Evolutionary conservation across 2,888 invertebrate species (phyloP).

Genomic region (Ptilodon capucinus): DNA sequence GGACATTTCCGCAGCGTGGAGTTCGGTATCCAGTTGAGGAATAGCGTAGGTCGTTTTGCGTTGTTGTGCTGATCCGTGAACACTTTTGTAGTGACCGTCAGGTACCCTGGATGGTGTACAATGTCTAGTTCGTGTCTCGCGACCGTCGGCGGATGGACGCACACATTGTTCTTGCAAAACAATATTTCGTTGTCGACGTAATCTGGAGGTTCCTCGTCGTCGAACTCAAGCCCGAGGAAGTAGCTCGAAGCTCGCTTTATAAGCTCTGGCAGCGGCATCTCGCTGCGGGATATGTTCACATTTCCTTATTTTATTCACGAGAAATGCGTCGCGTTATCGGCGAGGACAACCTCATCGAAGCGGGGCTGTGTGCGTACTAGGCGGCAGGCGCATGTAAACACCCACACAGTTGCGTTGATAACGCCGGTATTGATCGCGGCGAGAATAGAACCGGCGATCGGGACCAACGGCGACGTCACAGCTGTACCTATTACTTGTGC

Average conservation of each 20-base stretch:
- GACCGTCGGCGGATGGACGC: slow-evolving; percentile 96
- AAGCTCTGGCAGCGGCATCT: slow-evolving; percentile 90
- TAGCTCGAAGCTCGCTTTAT: slow-evolving; percentile 90
- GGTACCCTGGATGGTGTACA: slow-evolving; percentile 95
- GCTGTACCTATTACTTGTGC: slow-evolving; percentile 35
- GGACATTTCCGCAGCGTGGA: slow-evolving; percentile 93
- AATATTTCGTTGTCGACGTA: slow-evolving; percentile 93
- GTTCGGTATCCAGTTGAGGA: slow-evolving; percentile 98
- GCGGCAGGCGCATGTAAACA: slow-evolving; percentile 79
- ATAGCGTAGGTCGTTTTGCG: slow-evolving; percentile 89
- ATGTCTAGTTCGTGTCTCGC: slow-evolving; percentile 92
- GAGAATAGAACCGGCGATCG: slow-evolving; percentile 50
- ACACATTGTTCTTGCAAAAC: slow-evolving; percentile 98
- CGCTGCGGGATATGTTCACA: slow-evolving; percentile 52
- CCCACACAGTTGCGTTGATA: slow-evolving; percentile 73
- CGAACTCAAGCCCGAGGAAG: slow-evolving; percentile 87
- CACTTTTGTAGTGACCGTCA: slow-evolving; percentile 93
- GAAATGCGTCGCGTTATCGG: slow-evolving; percentile 47
- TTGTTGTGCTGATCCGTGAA: slow-evolving; percentile 90
- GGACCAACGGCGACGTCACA: slow-evolving; percentile 58
- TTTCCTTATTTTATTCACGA: slow-evolving; percentile 49
- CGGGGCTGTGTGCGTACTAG: slow-evolving; percentile 65
- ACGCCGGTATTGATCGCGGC: slow-evolving; percentile 72
- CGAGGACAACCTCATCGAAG: slow-evolving; percentile 64
- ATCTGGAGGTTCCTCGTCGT: slow-evolving; percentile 82